These are phyloP conservation scores for Neomonachus schauinslandi DNA, from an alignment of 2,113 vertebrate genomes.

Conservation along the genomic window DNA sequence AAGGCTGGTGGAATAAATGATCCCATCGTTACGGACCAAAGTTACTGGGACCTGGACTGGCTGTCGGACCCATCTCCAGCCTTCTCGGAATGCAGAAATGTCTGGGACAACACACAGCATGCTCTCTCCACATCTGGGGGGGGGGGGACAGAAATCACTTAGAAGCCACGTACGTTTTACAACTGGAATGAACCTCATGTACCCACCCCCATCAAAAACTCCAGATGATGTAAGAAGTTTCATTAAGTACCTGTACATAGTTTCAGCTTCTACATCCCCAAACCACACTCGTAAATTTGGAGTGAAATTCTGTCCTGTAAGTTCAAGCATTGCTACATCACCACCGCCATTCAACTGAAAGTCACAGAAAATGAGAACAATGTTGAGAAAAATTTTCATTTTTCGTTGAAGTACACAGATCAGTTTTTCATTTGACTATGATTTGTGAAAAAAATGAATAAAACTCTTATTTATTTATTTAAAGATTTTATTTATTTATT, in stretches of 20 bases:
- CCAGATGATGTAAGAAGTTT: neutral
- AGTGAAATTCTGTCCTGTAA: conserved; percentile 99
- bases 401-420: neutral
- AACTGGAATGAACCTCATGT: neutral
- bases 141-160: conserved; percentile 29
- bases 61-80: conserved; percentile 99
- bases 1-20: conserved; percentile 99
- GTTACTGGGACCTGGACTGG: conserved; percentile 99
- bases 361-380: conserved; percentile 42
- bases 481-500: too few relatives aligned
- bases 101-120: conserved; percentile 99
- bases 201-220: neutral
- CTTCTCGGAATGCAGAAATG: conserved; percentile 99
- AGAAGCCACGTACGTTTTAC: neutral
- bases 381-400: neutral
- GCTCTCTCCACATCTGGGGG: conserved; percentile 95
- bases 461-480: neutral
- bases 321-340: conserved; percentile 99
- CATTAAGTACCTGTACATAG: conserved; percentile 95
- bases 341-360: conserved; percentile 96
- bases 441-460: neutral
- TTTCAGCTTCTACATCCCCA: conserved; percentile 99
- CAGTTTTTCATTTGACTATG: neutral
- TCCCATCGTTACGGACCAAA: conserved; percentile 97
- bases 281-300: conserved; percentile 99